Base-by-base conservation (phyloP, 2,888 invertebrate species). In the Omphaloscelis lunosa region DNA sequence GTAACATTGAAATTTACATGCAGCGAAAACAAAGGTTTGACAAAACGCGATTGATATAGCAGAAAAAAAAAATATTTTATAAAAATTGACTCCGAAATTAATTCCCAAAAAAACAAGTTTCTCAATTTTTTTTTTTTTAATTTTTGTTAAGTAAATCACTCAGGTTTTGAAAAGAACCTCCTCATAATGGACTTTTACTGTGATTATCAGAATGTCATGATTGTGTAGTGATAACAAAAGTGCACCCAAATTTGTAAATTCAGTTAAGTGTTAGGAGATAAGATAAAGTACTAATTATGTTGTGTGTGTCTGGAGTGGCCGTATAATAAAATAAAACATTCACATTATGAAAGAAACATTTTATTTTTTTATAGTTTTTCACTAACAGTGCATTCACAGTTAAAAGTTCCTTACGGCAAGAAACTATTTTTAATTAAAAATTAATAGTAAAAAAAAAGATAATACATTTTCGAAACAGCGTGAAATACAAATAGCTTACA, bases 371-470 rank as follows among this genome's bases (percentile, higher is more conserved):
- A 92, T 92, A 93, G 89, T 91, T 93, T 92, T 93, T 93, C 91
- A 93, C 95, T 95, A 95, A 95, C 90, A 95, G 96, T 96, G 96
- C 96, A 94, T 94, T 94, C 94, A 95, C 95, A 95, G 94, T 93
- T 92, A 92, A 91, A 91, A 93, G 91, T 93, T 93, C 92, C 91
- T 92, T 90, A 92, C 81, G 88, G 90, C 89, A 92, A 93, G 91
- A 93, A 92, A 92, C 90, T 87, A 88, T 86, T 88, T 84, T 83
- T 56, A 65, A 84, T 48, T 56, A 90, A 89, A 86, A 85, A 90
- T 7, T 58, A 77, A 89, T 85, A 80, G 71, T 74, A 59, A 79
- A 88, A 89, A 88, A 88, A 88, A 68, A 86, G 84, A 73, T 62
- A 34, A 74, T 68, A 90, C 82, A 89, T 87, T 83, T 88, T 87